Base-by-base conservation (phyloP, 2,113 vertebrate species). In the Colistium nudipinnis region DNA sequence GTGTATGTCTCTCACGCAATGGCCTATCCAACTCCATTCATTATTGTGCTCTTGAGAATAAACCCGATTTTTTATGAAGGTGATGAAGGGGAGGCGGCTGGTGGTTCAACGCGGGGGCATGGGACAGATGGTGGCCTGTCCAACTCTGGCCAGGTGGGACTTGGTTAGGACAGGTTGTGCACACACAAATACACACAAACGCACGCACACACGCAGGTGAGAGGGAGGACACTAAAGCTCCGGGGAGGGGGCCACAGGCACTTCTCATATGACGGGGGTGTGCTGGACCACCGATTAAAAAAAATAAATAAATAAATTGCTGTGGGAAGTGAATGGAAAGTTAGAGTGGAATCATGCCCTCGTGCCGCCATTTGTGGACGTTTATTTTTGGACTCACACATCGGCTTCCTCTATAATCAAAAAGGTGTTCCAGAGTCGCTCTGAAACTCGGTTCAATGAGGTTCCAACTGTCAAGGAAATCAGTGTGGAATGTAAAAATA, bases 121-220 rank as follows among this genome's bases (percentile, higher is more conserved):
- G 0, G 62, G 84, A 57, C 89, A 91, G 88, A 91, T 89, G 89
- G 87, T 78, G 87, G 87, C 85, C 85, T 84, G 80, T 82, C 80
- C 67, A 7, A 70, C 7, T 22, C 83, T 31, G 51, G 10, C 72
- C 87, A 78, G 83, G 87, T 72, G 82, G 78, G 70, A 76, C 6
- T 25, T 3, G 20, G 45, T 44, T 73, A 17, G 64, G 54, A 80
- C 69, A 85, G 77, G 82, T 54, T 84, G 68, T 41, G 39, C 24
- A 22, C 20, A 31, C 54, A 55, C 47, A 36, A 24, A 19, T 48
- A 61, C 55, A 48, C 52, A 27, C 48, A 43, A 20, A 57, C 57
- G 22, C 67, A 67, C 47, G 52, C 43, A 59, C 1, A 72, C 2
- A 47, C 25, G 59, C 62, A 78, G 76, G 81, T 75, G 66, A 85